phyloP scores from a whole-genome alignment of 2,888 invertebrate genomes.

The Philonicus albiceps region DNA sequence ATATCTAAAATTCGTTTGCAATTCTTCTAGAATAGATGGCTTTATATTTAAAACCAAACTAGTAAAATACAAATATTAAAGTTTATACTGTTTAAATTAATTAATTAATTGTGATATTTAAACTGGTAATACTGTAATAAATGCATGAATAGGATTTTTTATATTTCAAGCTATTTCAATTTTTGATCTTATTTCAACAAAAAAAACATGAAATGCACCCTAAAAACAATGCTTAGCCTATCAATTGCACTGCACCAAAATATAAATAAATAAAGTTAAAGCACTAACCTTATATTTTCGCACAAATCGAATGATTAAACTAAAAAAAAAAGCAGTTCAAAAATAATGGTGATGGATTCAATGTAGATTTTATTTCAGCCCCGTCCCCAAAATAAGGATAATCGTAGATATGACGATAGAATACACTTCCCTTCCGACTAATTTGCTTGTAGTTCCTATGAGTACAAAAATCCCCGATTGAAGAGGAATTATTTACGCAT shows the following conservation, averaged over 20 bases:
- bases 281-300: neutral
- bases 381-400: conserved; percentile 11
- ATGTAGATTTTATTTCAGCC: conserved; percentile 48
- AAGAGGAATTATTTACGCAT: conserved; percentile 24
- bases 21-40: too few species aligned
- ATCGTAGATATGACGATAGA: conserved; percentile 45
- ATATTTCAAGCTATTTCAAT: neutral
- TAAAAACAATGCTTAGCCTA: neutral
- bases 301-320: neutral
- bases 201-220: neutral
- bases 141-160: neutral
- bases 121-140: neutral
- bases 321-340: neutral
- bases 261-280: neutral
- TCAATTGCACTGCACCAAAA: neutral
- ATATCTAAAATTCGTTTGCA: too few species aligned
- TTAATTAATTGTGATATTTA: neutral
- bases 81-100: neutral
- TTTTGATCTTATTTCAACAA: neutral
- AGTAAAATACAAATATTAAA: too few species aligned
- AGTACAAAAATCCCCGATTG: conserved; percentile 18
- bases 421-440: conserved; percentile 33
- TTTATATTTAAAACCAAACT: too few species aligned
- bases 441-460: conserved; percentile 34
- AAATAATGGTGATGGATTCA: conserved; percentile 40